Evolutionary conservation across 2,797 vertebrate species (phyloP), one percentile per base, ranked within the genome.

Genomic region (Cyclopterus lumpus): DNA sequence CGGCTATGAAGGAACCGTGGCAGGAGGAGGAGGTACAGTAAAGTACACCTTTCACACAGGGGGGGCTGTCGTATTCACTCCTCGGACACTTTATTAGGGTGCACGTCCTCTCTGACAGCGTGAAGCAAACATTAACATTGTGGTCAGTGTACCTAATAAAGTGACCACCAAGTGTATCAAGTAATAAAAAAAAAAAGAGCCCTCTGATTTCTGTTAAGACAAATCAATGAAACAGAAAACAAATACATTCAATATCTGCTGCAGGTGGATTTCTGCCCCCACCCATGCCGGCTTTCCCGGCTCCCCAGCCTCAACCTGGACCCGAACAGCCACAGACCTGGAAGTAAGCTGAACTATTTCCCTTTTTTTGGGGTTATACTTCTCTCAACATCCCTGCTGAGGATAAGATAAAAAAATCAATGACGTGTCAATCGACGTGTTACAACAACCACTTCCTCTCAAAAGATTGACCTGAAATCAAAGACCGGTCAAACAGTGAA

Each of bases 221-320:
- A n/a, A n/a, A n/a, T n/a, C n/a, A n/a, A n/a, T n/a, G n/a, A n/a
- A n/a, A n/a, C n/a, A n/a, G n/a, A n/a, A n/a, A n/a, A n/a, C n/a
- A 0, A 20, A 26, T 46, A n/a, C n/a, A n/a, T n/a, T n/a, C 0
- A 24, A 36, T 53, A 6, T 78, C 12, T 83, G 54, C 36, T 83
- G 6, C 53, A 94, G 94, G 93, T 83, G 95, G 94, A 75, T 95
- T 84, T 80, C 84, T 95, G 55, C 94, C 95, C 1, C 95, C 95
- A 54, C 95, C 95, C 1, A 88, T 93, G 85, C 92, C 94, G 44
- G 46, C 86, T 16, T 53, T 48, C 6, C 95, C 94, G 20, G 80
- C 22, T 16, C 90, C 87, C 18, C 87, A 91, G 49, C 92, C 93
- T 36, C 74, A 91, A 46, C 90, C 90, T 53, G 82, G 79, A 49